Evolutionary conservation across 2,888 invertebrate species (phyloP).

Genomic region (Rhogogaster chlorosoma): DNA sequence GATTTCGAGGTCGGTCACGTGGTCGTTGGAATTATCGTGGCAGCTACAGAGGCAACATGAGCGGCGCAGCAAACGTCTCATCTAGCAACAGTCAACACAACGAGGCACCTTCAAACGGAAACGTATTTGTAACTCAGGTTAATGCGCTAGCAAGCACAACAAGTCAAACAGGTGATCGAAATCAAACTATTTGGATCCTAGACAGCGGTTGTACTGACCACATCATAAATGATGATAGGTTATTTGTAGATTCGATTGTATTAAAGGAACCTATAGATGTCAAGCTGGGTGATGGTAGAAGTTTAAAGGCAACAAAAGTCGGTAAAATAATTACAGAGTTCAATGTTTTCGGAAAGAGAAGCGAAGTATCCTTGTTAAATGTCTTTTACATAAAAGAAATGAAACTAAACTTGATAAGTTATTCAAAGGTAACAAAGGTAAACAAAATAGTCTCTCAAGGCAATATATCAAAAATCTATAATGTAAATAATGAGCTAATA

Average conservation of each 20-base stretch:
- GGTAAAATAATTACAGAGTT: constrained; percentile 51
- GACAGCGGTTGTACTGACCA: constrained; percentile 9
- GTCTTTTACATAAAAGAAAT: constrained; percentile 52
- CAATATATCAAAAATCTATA: constrained; percentile 31
- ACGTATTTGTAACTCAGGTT: not conserved
- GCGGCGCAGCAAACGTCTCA: constrained; percentile 29
- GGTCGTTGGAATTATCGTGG: constrained; percentile 32
- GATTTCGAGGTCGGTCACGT: not conserved
- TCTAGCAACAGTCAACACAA: not conserved
- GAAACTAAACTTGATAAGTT: constrained; percentile 52
- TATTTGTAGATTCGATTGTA: not conserved
- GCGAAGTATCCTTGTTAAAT: constrained; percentile 41
- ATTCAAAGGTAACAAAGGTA: constrained; percentile 41
- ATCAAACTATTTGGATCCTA: not conserved
- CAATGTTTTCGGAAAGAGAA: constrained; percentile 30
- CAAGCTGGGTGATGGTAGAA: constrained; percentile 39
- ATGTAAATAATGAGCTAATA: constrained; percentile 23
- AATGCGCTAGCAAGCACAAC: not conserved
- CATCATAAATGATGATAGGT: not conserved
- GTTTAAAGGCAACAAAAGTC: constrained; percentile 50
- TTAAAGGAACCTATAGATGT: not conserved
- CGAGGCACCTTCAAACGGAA: not conserved
- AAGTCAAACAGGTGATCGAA: not conserved
- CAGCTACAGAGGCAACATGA: constrained; percentile 22
- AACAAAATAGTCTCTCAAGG: constrained; percentile 19